These are phyloP conservation scores for Micrasema minimum DNA, from an alignment of 1,140 invertebrate genomes.

Conservation along the genomic window DNA sequence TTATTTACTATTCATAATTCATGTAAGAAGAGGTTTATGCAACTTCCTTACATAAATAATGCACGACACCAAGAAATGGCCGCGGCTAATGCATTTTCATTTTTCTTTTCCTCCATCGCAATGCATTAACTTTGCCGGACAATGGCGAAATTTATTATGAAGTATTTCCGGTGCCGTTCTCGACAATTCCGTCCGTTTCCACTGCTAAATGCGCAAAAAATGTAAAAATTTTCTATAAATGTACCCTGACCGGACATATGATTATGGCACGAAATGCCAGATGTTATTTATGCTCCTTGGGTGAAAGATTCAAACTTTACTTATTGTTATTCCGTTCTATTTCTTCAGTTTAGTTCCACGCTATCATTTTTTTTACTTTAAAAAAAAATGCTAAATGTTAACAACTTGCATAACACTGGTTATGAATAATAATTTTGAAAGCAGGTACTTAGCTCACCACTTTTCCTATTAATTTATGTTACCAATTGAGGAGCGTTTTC, in stretches of 20 bases:
- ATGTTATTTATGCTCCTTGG: conserved; percentile 37
- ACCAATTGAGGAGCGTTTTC: too few relatives aligned
- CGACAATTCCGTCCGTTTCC: conserved; percentile 29
- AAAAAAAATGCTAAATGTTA: too few relatives aligned
- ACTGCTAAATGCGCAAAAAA: conserved; percentile 32
- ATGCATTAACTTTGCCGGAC: conserved; percentile 48
- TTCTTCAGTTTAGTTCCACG: not conserved
- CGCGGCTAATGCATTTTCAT: conserved; percentile 46
- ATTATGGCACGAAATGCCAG: conserved; percentile 28
- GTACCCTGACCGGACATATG: conserved; percentile 18
- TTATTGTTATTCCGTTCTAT: not conserved
- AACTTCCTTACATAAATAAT: conserved; percentile 42
- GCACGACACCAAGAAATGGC: conserved; percentile 18
- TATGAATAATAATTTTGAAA: too few relatives aligned
- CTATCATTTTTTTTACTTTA: conserved; percentile 3
- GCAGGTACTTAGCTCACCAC: too few relatives aligned
- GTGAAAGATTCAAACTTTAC: conserved; percentile 34
- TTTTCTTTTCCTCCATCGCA: conserved; percentile 43
- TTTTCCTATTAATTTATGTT: too few relatives aligned
- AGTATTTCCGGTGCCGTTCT: conserved; percentile 39
- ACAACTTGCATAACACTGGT: too few relatives aligned
- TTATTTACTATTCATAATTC: too few relatives aligned
- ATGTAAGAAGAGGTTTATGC: too few relatives aligned
- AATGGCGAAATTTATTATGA: conserved; percentile 49
- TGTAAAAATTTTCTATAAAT: conserved; percentile 20